Evolutionary conservation across 2,888 invertebrate species (phyloP).

Genomic region (Erynnis tages): DNA sequence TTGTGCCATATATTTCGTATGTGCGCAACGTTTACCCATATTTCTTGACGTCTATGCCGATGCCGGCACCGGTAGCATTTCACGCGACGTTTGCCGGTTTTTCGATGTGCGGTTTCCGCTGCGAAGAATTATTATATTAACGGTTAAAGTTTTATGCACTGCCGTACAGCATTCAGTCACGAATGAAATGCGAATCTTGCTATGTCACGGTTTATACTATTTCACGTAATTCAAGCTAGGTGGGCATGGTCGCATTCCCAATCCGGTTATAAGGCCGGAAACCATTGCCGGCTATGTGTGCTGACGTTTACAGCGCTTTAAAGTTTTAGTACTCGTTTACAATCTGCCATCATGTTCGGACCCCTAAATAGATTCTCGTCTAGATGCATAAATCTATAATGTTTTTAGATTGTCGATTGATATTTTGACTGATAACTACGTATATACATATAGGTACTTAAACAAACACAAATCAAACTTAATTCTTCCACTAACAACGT

Average conservation of each 20-base stretch:
- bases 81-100: conserved; percentile 70
- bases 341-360: conserved; percentile 34
- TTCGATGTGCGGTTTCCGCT: conserved; percentile 71
- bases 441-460: too few species aligned
- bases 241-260: conserved; percentile 48
- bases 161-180: conserved; percentile 57
- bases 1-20: conserved; percentile 57
- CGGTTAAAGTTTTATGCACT: conserved; percentile 51
- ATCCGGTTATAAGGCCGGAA: conserved; percentile 55
- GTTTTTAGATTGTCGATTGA: too few species aligned
- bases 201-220: conserved; percentile 41
- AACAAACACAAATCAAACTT: too few species aligned
- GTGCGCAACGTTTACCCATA: conserved; percentile 61
- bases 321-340: conserved; percentile 48
- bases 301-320: conserved; percentile 40
- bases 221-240: conserved; percentile 47
- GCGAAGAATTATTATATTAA: conserved; percentile 70
- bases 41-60: conserved; percentile 63
- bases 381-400: too few species aligned
- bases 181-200: conserved; percentile 54
- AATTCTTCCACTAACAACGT: too few species aligned
- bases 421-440: too few species aligned
- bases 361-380: conserved; percentile 34
- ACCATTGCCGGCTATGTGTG: conserved; percentile 44
- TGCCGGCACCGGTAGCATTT: conserved; percentile 65